Evolutionary conservation across 2,113 vertebrate species (phyloP).

Genomic region (Xyrauchen texanus): DNA sequence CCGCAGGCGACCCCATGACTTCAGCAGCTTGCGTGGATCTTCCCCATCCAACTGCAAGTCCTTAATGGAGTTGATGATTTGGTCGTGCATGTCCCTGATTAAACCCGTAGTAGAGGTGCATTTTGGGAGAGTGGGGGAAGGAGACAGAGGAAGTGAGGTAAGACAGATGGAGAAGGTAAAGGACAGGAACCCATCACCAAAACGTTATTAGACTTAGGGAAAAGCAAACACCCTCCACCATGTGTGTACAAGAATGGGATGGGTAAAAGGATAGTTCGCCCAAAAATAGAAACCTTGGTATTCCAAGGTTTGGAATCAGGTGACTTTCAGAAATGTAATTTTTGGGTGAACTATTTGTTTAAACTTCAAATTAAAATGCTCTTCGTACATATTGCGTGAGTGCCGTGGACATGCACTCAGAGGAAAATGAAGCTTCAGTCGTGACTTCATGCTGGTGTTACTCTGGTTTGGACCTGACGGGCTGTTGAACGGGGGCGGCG

Average conservation of each 20-base stretch:
- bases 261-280: no score
- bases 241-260: no score
- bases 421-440: not conserved
- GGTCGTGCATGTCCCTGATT: constrained; percentile 91
- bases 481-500: constrained; percentile 43
- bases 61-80: constrained; percentile 96
- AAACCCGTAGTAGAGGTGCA: constrained; percentile 44
- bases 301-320: not conserved
- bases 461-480: constrained; percentile 9
- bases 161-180: constrained; percentile 31
- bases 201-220: not conserved
- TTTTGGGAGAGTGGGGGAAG: constrained; percentile 48
- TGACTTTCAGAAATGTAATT: not conserved
- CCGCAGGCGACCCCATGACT: constrained; percentile 87
- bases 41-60: constrained; percentile 91
- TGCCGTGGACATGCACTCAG: no score
- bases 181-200: constrained; percentile 34
- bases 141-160: constrained; percentile 38
- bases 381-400: no score
- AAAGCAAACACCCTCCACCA: no score
- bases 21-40: constrained; percentile 91
- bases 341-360: not conserved
- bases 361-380: no score
- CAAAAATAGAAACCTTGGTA: no score
- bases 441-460: constrained; percentile 53